Percentiles rank a stretch among this genome's conserved stretches.
Evolutionary conservation across 2,797 vertebrate genomes (phyloP).

Genomic region (Thunnus albacares): DNA sequence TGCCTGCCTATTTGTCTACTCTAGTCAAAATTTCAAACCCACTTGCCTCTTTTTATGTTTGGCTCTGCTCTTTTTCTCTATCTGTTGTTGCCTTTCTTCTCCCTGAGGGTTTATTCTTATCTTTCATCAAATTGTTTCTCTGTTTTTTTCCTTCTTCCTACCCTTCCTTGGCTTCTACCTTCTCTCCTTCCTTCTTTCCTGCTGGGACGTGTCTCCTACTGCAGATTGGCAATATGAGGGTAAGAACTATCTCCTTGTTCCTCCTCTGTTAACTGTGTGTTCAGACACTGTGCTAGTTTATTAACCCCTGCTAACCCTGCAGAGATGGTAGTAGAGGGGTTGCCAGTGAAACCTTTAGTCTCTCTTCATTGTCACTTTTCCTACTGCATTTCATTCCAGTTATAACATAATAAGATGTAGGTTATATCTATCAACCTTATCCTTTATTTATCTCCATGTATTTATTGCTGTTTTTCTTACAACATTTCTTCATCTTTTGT

Average conservation of each 20-base stretch:
- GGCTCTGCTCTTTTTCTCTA: not conserved
- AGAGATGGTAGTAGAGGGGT: slow-evolving; percentile 22
- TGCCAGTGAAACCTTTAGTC: slow-evolving; percentile 21
- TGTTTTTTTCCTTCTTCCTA: slow-evolving; percentile 25
- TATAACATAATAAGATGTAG: slow-evolving; percentile 28
- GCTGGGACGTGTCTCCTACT: slow-evolving; percentile 88
- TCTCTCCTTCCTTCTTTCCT: slow-evolving; percentile 53
- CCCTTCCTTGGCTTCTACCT: slow-evolving; percentile 29
- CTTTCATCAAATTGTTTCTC: slow-evolving; percentile 34
- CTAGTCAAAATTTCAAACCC: slow-evolving; percentile 5
- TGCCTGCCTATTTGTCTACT: not conserved
- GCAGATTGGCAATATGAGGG: slow-evolving; percentile 99
- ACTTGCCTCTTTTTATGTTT: slow-evolving; percentile 16
- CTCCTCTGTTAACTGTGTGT: slow-evolving; percentile 43
- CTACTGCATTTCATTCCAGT: slow-evolving; percentile 23
- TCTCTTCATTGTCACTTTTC: slow-evolving; percentile 30
- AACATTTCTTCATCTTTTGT: slow-evolving; percentile 11
- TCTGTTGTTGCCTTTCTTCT: slow-evolving; percentile 5
- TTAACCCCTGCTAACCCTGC: slow-evolving; percentile 57
- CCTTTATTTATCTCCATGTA: slow-evolving; percentile 25
- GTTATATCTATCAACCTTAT: slow-evolving; percentile 11
- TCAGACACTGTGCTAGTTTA: slow-evolving; percentile 54
- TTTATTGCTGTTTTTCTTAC: slow-evolving; percentile 15
- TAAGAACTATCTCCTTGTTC: slow-evolving; percentile 85
- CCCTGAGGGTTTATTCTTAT: slow-evolving; percentile 22